These are phyloP conservation scores for Drosophila parthenogenetica DNA, from an alignment of 2,888 invertebrate species.

Conservation along the genomic window DNA sequence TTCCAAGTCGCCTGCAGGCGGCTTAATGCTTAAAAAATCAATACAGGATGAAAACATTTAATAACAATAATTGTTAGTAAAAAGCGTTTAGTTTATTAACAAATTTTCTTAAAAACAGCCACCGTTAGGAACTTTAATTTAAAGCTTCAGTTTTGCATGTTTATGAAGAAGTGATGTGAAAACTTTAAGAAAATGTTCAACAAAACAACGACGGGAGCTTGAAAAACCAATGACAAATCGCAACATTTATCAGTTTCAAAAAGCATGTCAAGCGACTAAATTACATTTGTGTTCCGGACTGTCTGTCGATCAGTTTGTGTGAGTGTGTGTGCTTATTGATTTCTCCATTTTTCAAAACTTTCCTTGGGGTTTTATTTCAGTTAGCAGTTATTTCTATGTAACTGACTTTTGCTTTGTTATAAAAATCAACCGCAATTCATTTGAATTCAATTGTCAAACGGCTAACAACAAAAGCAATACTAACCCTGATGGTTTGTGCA, in stretches of 20 bases:
- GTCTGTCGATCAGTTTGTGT: constrained; percentile 1
- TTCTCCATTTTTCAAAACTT: constrained; percentile 57
- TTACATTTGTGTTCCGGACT: constrained; percentile 59
- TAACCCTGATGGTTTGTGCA: constrained; percentile 19
- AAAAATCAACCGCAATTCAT: constrained; percentile 75
- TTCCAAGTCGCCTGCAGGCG: constrained; percentile 1
- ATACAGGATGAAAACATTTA: constrained; percentile 9
- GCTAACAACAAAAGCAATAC: constrained; percentile 40
- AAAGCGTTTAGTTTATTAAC: too few relatives aligned
- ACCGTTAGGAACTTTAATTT: constrained; percentile 1
- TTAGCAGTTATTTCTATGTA: constrained; percentile 19
- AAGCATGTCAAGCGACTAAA: constrained; percentile 77
- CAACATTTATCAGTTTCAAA: constrained; percentile 69
- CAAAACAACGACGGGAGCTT: constrained; percentile 35
- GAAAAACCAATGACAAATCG: constrained; percentile 53
- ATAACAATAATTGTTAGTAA: not conserved
- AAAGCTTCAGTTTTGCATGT: constrained; percentile 13
- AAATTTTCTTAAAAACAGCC: not conserved
- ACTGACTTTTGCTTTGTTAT: constrained; percentile 60
- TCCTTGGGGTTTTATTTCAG: constrained; percentile 21
- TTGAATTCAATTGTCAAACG: constrained; percentile 74
- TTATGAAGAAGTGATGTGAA: too few relatives aligned
- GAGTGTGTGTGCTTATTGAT: constrained; percentile 61
- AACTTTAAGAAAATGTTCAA: constrained; percentile 46
- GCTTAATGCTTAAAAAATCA: constrained; percentile 19